Percentiles rank a stretch among this genome's conserved stretches.
Evolutionary conservation across 37 sponge, comb jelly and placozoan species (phyloP).

Genomic region (Chondrilla cf. caribensis): DNA sequence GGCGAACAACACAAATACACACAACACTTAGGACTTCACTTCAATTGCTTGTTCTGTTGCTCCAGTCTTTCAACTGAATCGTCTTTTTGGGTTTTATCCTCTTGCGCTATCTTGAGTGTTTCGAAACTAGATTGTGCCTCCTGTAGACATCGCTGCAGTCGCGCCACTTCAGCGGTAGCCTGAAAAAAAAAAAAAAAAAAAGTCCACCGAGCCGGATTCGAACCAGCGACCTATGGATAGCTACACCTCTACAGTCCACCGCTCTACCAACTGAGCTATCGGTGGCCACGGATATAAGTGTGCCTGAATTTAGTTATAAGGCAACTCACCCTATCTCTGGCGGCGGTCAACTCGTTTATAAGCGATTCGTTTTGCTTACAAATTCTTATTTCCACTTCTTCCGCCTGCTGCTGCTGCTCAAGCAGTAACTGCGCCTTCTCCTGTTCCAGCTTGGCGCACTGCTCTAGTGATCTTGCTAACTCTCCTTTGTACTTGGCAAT

Average conservation of each 20-base stretch:
- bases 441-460: not conserved
- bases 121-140: too few species aligned
- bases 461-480: not conserved
- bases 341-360: not conserved
- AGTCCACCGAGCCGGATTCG: conserved; percentile 88
- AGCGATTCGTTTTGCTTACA: not conserved
- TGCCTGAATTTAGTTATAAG: not conserved
- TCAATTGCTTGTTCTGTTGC: not conserved
- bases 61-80: not conserved
- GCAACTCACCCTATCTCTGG: not conserved
- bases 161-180: not conserved
- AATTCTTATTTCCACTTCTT: not conserved
- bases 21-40: too few species aligned
- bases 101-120: too few species aligned
- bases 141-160: not conserved
- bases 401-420: not conserved
- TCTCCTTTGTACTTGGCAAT: conserved; percentile 4
- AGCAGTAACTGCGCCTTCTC: not conserved
- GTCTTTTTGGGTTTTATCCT: not conserved
- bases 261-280: conserved; percentile 84
- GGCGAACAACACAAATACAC: too few species aligned
- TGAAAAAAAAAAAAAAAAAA: conserved; percentile 48
- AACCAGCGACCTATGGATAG: conserved; percentile 92
- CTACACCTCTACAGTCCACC: conserved; percentile 74
- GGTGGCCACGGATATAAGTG: not conserved